phyloP scores from a whole-genome alignment of 2,888 invertebrate species.

The Cephus nigrinus region DNA sequence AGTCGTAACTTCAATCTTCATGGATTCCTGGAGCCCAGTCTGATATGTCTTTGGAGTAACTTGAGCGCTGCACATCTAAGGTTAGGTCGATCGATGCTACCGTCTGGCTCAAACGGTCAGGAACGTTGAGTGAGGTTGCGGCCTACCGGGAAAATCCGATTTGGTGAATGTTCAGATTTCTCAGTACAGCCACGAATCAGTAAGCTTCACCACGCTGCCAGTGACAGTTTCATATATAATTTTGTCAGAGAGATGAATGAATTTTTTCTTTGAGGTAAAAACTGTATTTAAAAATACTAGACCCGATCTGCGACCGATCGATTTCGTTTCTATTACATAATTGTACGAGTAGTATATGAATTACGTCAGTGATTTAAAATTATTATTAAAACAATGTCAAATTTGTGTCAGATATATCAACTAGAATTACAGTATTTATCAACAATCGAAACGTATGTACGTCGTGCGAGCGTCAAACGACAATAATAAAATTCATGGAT shows the following conservation, averaged over 20 bases:
- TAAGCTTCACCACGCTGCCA: background rate
- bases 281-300: background rate
- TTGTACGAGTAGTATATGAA: background rate
- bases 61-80: background rate
- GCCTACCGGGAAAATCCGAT: background rate
- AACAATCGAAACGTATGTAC: background rate
- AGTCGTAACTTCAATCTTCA: background rate
- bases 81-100: background rate
- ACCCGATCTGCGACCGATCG: background rate
- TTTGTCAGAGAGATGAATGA: background rate
- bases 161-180: background rate
- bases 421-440: background rate
- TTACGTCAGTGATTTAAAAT: background rate
- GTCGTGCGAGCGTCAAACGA: background rate
- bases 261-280: background rate
- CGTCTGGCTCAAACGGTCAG: background rate
- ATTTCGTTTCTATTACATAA: background rate
- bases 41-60: background rate
- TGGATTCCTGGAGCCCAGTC: background rate
- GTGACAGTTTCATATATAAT: background rate
- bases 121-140: background rate
- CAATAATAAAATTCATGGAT: conserved; percentile 1
- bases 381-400: background rate
- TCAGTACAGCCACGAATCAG: background rate
- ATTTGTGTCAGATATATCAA: background rate